A percentile compares a stretch with the other conserved stretches of the same genome.
These are phyloP conservation scores for Gryon sp. DNA, from an alignment of 1,140 invertebrate genomes.

Conservation along the genomic window DNA sequence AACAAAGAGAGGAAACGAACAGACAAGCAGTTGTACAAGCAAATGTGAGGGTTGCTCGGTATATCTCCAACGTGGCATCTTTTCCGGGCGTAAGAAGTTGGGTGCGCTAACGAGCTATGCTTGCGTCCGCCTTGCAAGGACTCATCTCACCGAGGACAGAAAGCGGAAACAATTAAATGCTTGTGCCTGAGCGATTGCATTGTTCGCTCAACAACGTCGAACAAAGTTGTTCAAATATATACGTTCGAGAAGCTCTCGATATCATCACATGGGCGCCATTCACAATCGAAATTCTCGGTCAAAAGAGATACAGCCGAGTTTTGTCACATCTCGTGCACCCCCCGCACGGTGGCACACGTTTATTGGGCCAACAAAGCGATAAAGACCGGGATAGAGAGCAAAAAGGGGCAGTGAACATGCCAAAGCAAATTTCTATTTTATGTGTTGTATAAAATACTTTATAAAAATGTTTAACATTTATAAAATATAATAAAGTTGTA, in stretches of 20 bases:
- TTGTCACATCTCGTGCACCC: no score
- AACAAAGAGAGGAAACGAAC: conserved; percentile 37
- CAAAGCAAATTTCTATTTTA: no score
- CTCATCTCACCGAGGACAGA: conserved; percentile 50
- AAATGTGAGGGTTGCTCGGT: conserved; percentile 60
- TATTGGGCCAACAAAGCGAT: conserved; percentile 68
- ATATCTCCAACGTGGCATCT: conserved; percentile 56
- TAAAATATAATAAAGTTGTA: no score
- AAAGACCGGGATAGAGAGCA: no score
- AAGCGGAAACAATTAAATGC: conserved; percentile 73
- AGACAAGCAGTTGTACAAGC: conserved; percentile 56
- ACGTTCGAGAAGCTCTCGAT: conserved; percentile 45
- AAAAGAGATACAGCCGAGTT: conserved; percentile 66
- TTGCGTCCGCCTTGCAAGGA: conserved; percentile 48
- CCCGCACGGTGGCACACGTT: conserved; percentile 56
- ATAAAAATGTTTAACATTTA: no score
- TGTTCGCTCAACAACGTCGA: conserved; percentile 64
- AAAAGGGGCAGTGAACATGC: no score
- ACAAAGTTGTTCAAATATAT: conserved; percentile 58
- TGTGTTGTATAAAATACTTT: no score
- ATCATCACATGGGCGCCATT: conserved; percentile 51
- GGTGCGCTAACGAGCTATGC: conserved; percentile 53
- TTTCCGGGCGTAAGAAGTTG: conserved; percentile 62
- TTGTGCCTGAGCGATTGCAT: conserved; percentile 69
- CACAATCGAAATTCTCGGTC: conserved; percentile 55